A percentile compares a stretch with the other conserved stretches of the same genome.
Evolutionary conservation across 2,113 vertebrate genomes (phyloP).

Genomic region (Calypte anna): DNA sequence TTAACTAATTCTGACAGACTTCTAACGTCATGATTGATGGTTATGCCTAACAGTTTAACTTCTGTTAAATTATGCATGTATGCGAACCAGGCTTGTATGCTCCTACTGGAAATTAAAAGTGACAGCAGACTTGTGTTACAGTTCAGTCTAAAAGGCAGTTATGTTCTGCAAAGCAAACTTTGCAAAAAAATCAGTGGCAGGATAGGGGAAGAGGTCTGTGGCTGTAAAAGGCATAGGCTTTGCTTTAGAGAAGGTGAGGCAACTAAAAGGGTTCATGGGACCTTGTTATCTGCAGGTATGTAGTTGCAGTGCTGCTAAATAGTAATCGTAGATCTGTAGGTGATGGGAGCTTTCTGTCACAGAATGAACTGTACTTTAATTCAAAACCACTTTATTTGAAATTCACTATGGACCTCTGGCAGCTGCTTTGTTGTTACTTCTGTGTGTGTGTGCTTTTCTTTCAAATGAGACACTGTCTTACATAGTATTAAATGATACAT

Average conservation of each 20-base stretch:
- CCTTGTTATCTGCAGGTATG: rapidly evolving
- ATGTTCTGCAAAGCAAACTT: neutral
- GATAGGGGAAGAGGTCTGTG: neutral
- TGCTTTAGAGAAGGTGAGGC: neutral
- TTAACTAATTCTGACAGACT: neutral
- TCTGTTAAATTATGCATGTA: neutral
- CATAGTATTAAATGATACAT: neutral
- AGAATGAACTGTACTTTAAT: neutral
- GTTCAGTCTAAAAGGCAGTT: neutral
- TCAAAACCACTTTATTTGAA: neutral
- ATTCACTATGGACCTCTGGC: neutral
- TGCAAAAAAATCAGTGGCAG: neutral
- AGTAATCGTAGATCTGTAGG: neutral
- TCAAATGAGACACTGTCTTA: neutral
- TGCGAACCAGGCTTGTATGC: neutral
- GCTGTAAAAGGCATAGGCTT: neutral
- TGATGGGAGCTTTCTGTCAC: neutral
- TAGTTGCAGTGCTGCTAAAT: neutral
- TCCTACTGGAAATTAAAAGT: neutral
- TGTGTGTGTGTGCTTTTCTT: rapidly evolving
- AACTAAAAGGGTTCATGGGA: rapidly evolving
- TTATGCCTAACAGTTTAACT: neutral
- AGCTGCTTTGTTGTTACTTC: neutral
- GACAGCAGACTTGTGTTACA: neutral
- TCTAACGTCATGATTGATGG: neutral